Percentiles rank a stretch among this genome's conserved stretches.
phyloP scores from a whole-genome alignment of 2,113 vertebrate species.

The Dicrurus megarhynchus region DNA sequence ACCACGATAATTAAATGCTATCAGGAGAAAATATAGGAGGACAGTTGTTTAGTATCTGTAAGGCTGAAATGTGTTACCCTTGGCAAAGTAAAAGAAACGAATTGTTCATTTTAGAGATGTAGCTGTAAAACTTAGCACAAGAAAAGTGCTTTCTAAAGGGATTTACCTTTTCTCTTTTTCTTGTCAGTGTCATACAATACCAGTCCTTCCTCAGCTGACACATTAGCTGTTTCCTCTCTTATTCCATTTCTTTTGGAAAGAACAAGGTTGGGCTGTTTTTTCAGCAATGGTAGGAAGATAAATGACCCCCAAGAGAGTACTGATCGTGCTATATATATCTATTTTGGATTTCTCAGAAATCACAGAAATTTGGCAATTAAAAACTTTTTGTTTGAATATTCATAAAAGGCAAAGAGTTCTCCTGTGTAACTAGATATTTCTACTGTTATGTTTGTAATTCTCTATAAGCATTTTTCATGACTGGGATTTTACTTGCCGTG shows the following conservation, averaged over 20 bases:
- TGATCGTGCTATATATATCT: neutral
- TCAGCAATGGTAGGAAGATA: neutral
- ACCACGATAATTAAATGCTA: neutral
- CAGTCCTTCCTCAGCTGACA: neutral
- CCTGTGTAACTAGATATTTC: neutral
- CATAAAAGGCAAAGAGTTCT: neutral
- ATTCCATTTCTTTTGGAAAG: constrained; percentile 8
- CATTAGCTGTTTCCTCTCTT: neutral
- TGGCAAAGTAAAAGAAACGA: neutral
- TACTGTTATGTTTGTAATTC: neutral
- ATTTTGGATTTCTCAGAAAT: neutral
- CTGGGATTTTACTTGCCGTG: neutral
- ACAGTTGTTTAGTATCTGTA: neutral
- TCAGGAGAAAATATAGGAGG: neutral
- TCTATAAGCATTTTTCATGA: neutral
- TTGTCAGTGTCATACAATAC: neutral
- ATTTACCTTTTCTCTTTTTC: neutral
- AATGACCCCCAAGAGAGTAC: neutral
- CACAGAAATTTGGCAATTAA: neutral
- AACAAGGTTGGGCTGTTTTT: neutral
- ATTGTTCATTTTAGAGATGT: neutral
- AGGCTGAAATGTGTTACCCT: neutral
- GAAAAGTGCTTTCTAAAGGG: neutral
- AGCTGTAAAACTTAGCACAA: neutral
- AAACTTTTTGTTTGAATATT: neutral